These are phyloP conservation scores for Sinohyriopsis cumingii DNA, from an alignment of 2,888 invertebrate genomes.

Conservation along the genomic window DNA sequence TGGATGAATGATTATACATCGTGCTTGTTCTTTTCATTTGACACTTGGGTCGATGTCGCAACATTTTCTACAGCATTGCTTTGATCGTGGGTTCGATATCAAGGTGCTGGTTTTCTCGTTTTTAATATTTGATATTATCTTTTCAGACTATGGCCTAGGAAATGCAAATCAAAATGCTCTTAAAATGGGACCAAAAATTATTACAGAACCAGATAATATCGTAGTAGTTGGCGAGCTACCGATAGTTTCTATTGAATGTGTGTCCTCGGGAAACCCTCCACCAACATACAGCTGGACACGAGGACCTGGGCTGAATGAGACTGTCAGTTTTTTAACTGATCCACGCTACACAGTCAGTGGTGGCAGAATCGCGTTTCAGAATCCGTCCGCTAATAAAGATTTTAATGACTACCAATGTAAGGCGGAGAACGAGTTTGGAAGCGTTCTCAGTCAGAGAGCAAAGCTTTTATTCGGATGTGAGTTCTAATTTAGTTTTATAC, in stretches of 20 bases:
- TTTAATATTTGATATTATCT: background rate
- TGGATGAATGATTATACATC: too few species aligned
- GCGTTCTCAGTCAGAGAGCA: slow-evolving; percentile 90
- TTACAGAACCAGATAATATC: slow-evolving; percentile 73
- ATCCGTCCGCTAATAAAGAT: slow-evolving; percentile 83
- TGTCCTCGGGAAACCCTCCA: slow-evolving; percentile 83
- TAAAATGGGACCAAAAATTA: slow-evolving; percentile 91
- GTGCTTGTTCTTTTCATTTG: too few species aligned
- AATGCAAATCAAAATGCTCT: slow-evolving; percentile 82
- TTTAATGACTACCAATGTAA: slow-evolving; percentile 93
- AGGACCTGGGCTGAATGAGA: slow-evolving; percentile 55
- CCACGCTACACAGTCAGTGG: slow-evolving; percentile 86
- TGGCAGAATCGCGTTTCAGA: slow-evolving; percentile 90
- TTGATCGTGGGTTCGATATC: too few species aligned
- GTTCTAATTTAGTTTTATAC: slow-evolving; percentile 23
- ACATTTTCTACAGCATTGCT: too few species aligned
- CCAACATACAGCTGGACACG: slow-evolving; percentile 91
- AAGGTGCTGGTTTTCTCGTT: too few species aligned
- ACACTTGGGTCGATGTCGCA: too few species aligned
- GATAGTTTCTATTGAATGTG: slow-evolving; percentile 66
- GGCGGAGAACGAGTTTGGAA: slow-evolving; percentile 89
- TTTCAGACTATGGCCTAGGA: slow-evolving; percentile 64
- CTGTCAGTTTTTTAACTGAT: slow-evolving; percentile 21
- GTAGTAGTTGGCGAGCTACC: slow-evolving; percentile 55
- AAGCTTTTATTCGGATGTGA: slow-evolving; percentile 86